phyloP scores from a whole-genome alignment of 2,113 vertebrate genomes.

The Thermophis baileyi region DNA sequence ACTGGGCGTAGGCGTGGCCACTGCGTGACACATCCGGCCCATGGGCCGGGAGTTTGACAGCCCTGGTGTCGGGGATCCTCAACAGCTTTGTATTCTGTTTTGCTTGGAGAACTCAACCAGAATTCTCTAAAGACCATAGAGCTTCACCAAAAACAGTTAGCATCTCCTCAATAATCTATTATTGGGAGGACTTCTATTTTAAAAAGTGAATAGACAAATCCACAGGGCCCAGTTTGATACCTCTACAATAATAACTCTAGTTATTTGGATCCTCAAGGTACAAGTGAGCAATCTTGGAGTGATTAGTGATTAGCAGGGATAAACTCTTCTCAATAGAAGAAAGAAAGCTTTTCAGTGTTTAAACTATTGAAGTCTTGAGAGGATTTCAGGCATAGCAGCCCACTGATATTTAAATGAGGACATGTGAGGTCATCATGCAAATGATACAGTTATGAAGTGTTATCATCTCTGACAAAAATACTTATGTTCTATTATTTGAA shows the following conservation, averaged over 20 bases:
- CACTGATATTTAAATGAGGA: neutral
- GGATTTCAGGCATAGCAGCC: neutral
- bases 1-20: too few species aligned
- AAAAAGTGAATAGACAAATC: neutral
- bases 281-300: neutral
- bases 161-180: neutral
- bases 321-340: neutral
- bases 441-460: neutral
- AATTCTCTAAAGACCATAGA: neutral
- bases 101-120: neutral
- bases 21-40: too few species aligned
- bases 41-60: too few species aligned
- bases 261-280: neutral
- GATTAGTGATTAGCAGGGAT: neutral
- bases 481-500: neutral
- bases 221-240: neutral
- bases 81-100: neutral
- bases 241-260: neutral
- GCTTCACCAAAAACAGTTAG: neutral
- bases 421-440: neutral
- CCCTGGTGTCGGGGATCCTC: neutral
- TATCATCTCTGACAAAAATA: neutral
- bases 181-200: neutral
- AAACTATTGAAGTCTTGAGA: neutral
- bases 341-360: neutral